These are phyloP conservation scores for Halichondria panicea DNA, from an alignment of 37 sponge, comb jelly and placozoan species.

Conservation along the genomic window DNA sequence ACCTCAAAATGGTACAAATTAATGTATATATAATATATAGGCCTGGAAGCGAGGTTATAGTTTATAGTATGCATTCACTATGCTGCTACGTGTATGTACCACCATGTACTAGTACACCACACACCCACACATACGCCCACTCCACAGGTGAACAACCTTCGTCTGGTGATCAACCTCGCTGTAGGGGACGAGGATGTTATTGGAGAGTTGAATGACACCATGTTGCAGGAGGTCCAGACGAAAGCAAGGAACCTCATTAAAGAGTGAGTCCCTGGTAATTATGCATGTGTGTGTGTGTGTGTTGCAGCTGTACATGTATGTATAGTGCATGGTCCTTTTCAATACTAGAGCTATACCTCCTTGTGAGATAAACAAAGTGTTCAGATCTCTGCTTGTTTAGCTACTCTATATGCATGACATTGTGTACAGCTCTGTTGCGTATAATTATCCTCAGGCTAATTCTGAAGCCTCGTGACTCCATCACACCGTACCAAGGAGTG, in stretches of 20 bases:
- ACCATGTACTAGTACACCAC: no score
- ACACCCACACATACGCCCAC: no score
- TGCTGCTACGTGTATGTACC: no score
- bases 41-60: not conserved
- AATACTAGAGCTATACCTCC: not conserved
- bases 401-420: no score
- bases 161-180: constrained; percentile 51
- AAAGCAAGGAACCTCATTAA: constrained; percentile 33
- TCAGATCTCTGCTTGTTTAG: no score
- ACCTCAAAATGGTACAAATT: constrained; percentile 59
- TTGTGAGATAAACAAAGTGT: no score
- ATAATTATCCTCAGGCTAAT: constrained; percentile 34
- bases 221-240: constrained; percentile 45
- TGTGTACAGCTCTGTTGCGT: not conserved
- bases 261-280: constrained; percentile 37
- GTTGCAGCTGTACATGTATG: no score
- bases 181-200: constrained; percentile 39
- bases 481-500: constrained; percentile 4
- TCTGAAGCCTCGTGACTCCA: constrained; percentile 25
- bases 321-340: not conserved
- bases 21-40: no score
- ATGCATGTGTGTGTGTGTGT: not conserved
- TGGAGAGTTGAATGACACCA: constrained; percentile 30
- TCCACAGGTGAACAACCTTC: constrained; percentile 59
- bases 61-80: no score